Conservation (phyloP, 2,113 vertebrate genomes). For the Scomber colias region DNA sequence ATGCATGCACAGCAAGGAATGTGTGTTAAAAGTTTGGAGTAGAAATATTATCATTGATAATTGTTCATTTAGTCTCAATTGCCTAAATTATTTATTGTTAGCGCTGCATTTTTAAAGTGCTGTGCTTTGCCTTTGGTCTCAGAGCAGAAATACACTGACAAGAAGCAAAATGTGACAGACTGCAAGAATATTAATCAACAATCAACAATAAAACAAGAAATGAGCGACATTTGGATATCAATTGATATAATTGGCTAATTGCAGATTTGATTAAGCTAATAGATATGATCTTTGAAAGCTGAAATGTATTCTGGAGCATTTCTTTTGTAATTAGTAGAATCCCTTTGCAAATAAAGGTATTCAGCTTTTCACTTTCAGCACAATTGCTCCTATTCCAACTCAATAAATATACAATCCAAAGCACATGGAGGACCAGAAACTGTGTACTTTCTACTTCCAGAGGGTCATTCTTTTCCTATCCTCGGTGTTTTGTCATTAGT, state of each 20-base stretch:
- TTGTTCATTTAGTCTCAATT: conserved; percentile 38
- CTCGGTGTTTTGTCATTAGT: conserved; percentile 50
- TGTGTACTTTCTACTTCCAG: conserved; percentile 23
- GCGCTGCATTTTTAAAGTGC: conserved; percentile 36
- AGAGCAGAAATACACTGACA: background rate
- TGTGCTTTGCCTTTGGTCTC: conserved; percentile 40
- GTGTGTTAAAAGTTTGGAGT: conserved; percentile 33
- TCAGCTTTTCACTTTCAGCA: conserved; percentile 16
- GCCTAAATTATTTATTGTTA: conserved; percentile 42
- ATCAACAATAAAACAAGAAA: conserved; percentile 16
- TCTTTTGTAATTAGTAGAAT: conserved; percentile 27
- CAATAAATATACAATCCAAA: conserved; percentile 59
- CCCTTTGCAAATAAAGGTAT: conserved; percentile 29
- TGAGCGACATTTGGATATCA: conserved; percentile 48
- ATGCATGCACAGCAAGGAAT: conserved; percentile 28
- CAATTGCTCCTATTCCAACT: conserved; percentile 43
- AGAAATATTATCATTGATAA: conserved; percentile 56
- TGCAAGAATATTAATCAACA: background rate
- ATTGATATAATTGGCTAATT: conserved; percentile 3
- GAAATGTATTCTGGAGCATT: background rate
- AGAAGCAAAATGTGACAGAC: conserved; percentile 12
- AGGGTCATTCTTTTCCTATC: conserved; percentile 17
- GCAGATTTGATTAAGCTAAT: conserved; percentile 9
- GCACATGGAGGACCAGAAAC: conserved; percentile 32
- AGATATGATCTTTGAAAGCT: conserved; percentile 23